These are phyloP conservation scores for Xestia rhomboidea DNA, from an alignment of 2,888 invertebrate species.

Conservation along the genomic window DNA sequence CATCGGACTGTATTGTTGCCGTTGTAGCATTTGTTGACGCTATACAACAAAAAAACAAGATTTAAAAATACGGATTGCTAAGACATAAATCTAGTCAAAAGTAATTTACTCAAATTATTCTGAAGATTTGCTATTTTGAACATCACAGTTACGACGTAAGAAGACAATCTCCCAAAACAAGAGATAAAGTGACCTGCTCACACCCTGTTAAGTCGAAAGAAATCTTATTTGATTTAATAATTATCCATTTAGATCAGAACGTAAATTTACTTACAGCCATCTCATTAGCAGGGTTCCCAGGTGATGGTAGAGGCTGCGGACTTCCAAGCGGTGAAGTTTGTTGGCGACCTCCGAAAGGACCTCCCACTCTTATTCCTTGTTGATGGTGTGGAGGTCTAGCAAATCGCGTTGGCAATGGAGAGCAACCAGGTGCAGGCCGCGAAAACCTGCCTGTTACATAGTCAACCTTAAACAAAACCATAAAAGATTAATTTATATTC, in stretches of 20 bases:
- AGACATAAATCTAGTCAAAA: neutral
- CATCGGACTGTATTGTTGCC: constrained; percentile 89
- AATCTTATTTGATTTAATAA: neutral
- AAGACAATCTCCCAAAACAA: neutral
- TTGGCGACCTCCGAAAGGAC: constrained; percentile 84
- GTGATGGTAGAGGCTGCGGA: constrained; percentile 88
- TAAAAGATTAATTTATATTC: neutral
- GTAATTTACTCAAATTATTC: neutral
- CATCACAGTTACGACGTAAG: too few relatives aligned
- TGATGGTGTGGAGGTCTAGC: constrained; percentile 88
- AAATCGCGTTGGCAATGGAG: constrained; percentile 85
- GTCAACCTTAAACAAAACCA: constrained; percentile 74
- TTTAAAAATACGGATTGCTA: neutral
- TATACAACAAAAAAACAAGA: constrained; percentile 56
- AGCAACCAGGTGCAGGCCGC: constrained; percentile 86
- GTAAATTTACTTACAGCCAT: constrained; percentile 81
- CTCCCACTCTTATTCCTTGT: constrained; percentile 88
- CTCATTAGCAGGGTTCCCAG: constrained; percentile 85
- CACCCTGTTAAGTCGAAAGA: neutral
- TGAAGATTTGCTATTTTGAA: neutral
- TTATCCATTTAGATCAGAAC: neutral
- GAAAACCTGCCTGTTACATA: constrained; percentile 84
- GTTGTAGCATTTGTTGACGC: constrained; percentile 88
- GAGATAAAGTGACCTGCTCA: neutral
- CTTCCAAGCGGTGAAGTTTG: constrained; percentile 89